phyloP scores from a whole-genome alignment of 2,113 vertebrate species.

The Myxocyprinus asiaticus region DNA sequence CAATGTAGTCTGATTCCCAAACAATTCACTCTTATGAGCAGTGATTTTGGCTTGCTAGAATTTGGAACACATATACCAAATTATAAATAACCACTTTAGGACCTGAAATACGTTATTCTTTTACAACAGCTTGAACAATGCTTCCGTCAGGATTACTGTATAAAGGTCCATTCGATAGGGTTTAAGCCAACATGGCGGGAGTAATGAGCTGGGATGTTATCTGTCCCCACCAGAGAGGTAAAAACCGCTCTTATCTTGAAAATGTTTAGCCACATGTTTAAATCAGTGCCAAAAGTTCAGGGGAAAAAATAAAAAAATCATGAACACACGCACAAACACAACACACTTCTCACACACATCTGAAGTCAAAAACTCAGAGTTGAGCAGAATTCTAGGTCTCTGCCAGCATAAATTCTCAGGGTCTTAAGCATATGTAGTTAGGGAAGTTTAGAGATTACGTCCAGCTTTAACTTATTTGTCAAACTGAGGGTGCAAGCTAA shows the following conservation, averaged over 20 bases:
- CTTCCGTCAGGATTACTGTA: slow-evolving; percentile 31
- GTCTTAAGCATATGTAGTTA: slow-evolving; percentile 32
- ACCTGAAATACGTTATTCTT: slow-evolving; percentile 44
- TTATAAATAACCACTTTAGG: slow-evolving; percentile 40
- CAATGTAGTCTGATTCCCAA: too few relatives aligned
- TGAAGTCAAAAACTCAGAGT: not conserved
- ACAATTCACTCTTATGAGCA: too few relatives aligned
- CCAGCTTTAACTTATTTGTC: slow-evolving; percentile 38
- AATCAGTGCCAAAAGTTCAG: slow-evolving; percentile 67
- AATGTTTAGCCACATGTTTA: slow-evolving; percentile 76
- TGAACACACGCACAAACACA: slow-evolving; percentile 40
- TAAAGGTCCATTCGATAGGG: slow-evolving; percentile 56
- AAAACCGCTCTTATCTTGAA: slow-evolving; percentile 71
- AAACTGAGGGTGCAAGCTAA: slow-evolving; percentile 25
- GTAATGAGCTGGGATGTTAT: slow-evolving; percentile 74
- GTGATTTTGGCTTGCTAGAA: too few relatives aligned
- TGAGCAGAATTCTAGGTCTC: not conserved
- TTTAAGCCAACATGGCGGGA: slow-evolving; percentile 60
- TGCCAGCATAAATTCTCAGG: slow-evolving; percentile 19
- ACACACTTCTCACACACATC: not conserved
- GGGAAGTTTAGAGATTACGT: slow-evolving; percentile 40
- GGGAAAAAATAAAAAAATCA: slow-evolving; percentile 56
- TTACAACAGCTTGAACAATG: slow-evolving; percentile 47
- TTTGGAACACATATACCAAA: too few relatives aligned
- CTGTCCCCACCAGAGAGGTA: slow-evolving; percentile 66